Evolutionary conservation across 35 echinoderm and acorn worm genomes (phyloP).

Genomic region (Lytechinus pictus): DNA sequence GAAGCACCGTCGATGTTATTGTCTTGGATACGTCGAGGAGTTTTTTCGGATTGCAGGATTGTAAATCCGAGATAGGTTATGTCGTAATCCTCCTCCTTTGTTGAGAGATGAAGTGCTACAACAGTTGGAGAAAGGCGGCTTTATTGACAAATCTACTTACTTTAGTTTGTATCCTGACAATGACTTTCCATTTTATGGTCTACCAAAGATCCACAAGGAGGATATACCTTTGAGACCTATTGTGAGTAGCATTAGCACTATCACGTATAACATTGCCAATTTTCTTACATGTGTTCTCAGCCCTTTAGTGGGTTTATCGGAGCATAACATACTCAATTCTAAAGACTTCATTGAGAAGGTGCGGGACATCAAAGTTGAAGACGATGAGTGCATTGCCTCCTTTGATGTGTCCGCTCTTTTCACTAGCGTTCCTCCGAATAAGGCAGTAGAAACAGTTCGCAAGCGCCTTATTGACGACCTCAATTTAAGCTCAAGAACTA

Average conservation of each 20-base stretch:
- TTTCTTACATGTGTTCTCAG: slow-evolving; percentile 33
- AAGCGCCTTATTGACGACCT: slow-evolving; percentile 11
- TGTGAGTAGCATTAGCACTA: slow-evolving; percentile 30
- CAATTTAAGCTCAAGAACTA: slow-evolving; percentile 19
- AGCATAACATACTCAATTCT: not conserved
- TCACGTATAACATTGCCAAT: slow-evolving; percentile 34
- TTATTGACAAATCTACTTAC: slow-evolving; percentile 41
- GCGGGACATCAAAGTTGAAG: slow-evolving; percentile 33
- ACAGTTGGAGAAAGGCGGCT: slow-evolving; percentile 44
- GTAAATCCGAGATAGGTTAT: too few species aligned
- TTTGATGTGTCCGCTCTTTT: too few species aligned
- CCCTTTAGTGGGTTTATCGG: slow-evolving; percentile 27
- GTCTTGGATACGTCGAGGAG: too few species aligned
- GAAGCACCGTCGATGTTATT: too few species aligned
- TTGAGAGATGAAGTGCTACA: slow-evolving; percentile 31
- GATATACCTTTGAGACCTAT: slow-evolving; percentile 43
- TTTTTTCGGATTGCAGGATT: too few species aligned
- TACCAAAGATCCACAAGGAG: slow-evolving; percentile 54
- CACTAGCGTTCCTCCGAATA: too few species aligned
- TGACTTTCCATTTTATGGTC: slow-evolving; percentile 38
- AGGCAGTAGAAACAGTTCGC: slow-evolving; percentile 46
- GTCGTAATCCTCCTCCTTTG: too few species aligned
- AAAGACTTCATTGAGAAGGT: slow-evolving; percentile 48
- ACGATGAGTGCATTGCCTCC: slow-evolving; percentile 4
- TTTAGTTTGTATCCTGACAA: slow-evolving; percentile 3